Conservation (phyloP, 2,797 vertebrate species). For the Ciconia nigra region DNA sequence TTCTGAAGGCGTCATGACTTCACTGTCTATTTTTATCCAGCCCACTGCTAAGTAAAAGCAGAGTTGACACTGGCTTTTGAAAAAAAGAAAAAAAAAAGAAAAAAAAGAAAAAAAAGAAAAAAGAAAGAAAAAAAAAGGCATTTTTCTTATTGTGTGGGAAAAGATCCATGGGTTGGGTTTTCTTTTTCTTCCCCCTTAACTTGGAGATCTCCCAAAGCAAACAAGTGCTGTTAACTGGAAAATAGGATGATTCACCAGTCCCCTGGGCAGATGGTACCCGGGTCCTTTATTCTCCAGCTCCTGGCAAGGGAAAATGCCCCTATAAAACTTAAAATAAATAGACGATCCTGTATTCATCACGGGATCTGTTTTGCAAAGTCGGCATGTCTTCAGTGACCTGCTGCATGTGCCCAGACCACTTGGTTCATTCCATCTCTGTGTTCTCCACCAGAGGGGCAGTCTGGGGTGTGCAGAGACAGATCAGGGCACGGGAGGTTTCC, state of each 20-base stretch:
- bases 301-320: slow-evolving; percentile 63
- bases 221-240: slow-evolving; percentile 64
- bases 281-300: slow-evolving; percentile 48
- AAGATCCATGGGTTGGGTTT: slow-evolving; percentile 61
- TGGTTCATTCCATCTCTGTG: rapidly evolving
- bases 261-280: slow-evolving; percentile 67
- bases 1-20: slow-evolving; percentile 14
- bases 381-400: neutral
- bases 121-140: neutral
- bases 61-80: slow-evolving; percentile 46
- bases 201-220: slow-evolving; percentile 69
- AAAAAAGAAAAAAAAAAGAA: neutral
- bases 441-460: neutral
- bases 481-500: neutral
- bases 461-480: neutral
- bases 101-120: too few relatives aligned
- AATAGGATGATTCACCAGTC: slow-evolving; percentile 69
- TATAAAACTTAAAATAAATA: slow-evolving; percentile 43
- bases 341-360: neutral
- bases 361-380: neutral
- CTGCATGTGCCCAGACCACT: neutral
- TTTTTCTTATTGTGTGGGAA: slow-evolving; percentile 71
- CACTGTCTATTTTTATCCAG: slow-evolving; percentile 59
- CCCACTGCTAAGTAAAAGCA: slow-evolving; percentile 56
- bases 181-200: slow-evolving; percentile 58